Evolutionary conservation across 2,797 vertebrate species (phyloP).

Genomic region (Halcyon chelicuti): DNA sequence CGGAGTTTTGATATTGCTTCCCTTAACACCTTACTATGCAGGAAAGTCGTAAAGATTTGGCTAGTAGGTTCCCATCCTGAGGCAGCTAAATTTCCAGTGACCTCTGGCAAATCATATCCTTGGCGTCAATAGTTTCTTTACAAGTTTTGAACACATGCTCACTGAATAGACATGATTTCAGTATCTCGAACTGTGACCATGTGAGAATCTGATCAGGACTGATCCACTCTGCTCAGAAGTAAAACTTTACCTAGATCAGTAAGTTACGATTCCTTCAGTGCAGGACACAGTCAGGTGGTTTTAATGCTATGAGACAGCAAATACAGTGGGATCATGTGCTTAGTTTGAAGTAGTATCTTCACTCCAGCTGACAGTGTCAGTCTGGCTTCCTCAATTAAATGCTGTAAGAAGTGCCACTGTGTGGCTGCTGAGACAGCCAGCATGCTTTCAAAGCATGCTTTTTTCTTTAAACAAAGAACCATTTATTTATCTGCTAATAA

Average conservation of each 20-base stretch:
- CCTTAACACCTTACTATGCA: background rate
- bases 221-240: background rate
- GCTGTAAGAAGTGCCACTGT: background rate
- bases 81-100: constrained; percentile 27
- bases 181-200: background rate
- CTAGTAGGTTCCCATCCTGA: background rate
- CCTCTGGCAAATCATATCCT: background rate
- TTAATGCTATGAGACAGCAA: background rate
- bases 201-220: background rate
- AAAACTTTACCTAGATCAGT: background rate
- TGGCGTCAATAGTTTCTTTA: background rate
- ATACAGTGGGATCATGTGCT: background rate
- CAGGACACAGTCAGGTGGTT: background rate
- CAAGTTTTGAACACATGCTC: background rate
- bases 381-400: constrained; percentile 4
- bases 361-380: constrained; percentile 5
- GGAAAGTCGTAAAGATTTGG: background rate
- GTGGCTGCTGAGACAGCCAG: background rate
- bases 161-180: background rate
- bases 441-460: background rate
- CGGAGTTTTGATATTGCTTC: background rate
- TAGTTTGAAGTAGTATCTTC: background rate
- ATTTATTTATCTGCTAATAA: background rate
- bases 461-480: background rate
- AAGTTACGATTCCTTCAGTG: background rate